Conservation (phyloP, 92 coral and sea anemone species). For the Pocillopora grandis region DNA sequence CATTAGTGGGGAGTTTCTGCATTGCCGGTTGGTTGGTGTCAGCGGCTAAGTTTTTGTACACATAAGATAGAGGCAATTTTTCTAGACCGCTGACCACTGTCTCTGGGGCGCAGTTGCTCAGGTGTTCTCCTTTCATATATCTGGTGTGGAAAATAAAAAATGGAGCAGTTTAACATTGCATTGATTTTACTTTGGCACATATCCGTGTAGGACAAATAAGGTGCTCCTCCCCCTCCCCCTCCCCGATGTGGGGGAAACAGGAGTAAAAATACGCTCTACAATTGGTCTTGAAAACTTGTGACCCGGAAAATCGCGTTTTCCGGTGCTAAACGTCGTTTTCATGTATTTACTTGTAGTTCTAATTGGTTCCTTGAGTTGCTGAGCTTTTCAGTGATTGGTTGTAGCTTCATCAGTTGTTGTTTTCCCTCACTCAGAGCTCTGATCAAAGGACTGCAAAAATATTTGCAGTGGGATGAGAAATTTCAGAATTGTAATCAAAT, state of each 20-base stretch:
- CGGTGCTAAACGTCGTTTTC: not conserved
- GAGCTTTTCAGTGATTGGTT: too few species aligned
- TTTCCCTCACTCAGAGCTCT: too few species aligned
- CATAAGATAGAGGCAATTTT: constrained; percentile 60
- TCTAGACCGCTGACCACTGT: constrained; percentile 74
- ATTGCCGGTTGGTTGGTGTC: constrained; percentile 40
- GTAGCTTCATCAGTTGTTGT: too few species aligned
- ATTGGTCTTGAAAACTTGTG: too few species aligned
- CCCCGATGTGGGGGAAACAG: too few species aligned
- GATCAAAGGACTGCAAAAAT: too few species aligned
- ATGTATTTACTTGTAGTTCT: not conserved
- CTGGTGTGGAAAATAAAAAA: constrained; percentile 13
- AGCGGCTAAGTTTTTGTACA: constrained; percentile 38
- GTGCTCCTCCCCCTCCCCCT: too few species aligned
- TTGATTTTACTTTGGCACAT: not conserved
- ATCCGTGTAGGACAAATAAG: too few species aligned
- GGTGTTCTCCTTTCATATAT: constrained; percentile 69
- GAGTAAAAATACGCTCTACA: too few species aligned
- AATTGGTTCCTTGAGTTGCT: too few species aligned
- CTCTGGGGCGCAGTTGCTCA: constrained; percentile 71
- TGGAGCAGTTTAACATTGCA: not conserved
- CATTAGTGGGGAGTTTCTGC: constrained; percentile 62
- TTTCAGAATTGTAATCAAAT: too few species aligned
- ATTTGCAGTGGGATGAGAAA: too few species aligned
- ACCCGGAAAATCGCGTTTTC: not conserved